These are phyloP conservation scores for Zaprionus ornatus DNA, from an alignment of 1,140 invertebrate species.

Conservation along the genomic window DNA sequence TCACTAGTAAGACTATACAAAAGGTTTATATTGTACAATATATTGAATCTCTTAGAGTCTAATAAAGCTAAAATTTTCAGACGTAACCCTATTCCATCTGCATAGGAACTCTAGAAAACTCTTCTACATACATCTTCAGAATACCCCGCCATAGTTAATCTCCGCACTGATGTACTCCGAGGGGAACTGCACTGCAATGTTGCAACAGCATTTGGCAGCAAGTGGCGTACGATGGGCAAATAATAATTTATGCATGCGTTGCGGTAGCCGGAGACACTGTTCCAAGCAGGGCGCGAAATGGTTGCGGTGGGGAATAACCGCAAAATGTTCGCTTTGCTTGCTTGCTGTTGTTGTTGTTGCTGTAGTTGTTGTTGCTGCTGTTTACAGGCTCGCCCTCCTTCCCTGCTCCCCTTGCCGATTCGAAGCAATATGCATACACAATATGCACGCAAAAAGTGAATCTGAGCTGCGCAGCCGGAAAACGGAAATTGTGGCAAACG, in stretches of 20 bases:
- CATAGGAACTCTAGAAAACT: too few species aligned
- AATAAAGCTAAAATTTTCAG: background rate
- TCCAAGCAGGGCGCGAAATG: slow-evolving; percentile 23
- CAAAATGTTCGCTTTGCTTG: slow-evolving; percentile 66
- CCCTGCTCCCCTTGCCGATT: background rate
- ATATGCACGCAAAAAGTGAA: slow-evolving; percentile 69
- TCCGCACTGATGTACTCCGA: slow-evolving; percentile 7
- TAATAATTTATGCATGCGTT: slow-evolving; percentile 82
- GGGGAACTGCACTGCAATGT: slow-evolving; percentile 24
- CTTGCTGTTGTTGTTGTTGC: slow-evolving; percentile 20
- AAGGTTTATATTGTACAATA: background rate
- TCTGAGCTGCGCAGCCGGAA: slow-evolving; percentile 77
- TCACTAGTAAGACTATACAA: background rate
- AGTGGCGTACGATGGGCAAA: slow-evolving; percentile 70
- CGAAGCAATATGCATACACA: slow-evolving; percentile 43
- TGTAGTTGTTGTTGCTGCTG: slow-evolving; percentile 46
- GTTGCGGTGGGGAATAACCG: slow-evolving; percentile 57
- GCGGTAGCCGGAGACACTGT: slow-evolving; percentile 61
- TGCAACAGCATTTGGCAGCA: slow-evolving; percentile 71
- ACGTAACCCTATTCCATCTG: too few species aligned
- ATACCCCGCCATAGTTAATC: background rate
- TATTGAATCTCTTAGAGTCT: background rate
- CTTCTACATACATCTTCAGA: too few species aligned
- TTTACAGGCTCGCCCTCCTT: slow-evolving; percentile 23
- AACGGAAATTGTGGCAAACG: slow-evolving; percentile 77